Base-by-base conservation (phyloP, 2,888 invertebrate species). In the Plusia festucae region DNA sequence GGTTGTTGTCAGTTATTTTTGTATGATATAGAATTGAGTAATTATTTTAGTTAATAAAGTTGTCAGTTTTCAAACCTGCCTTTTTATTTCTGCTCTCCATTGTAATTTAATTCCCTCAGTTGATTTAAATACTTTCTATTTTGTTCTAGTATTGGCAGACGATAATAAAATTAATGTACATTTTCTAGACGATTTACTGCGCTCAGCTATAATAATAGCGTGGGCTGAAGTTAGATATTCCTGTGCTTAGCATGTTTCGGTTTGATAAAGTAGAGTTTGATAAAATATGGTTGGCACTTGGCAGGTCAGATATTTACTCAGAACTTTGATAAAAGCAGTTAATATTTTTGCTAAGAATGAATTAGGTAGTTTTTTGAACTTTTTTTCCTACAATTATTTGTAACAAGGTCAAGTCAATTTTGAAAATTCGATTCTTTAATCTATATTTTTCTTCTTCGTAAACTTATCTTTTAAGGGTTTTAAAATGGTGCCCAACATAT, bases 1-100 rank as follows among this genome's bases (percentile, higher is more conserved):
- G 76, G 81, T 85, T 88, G 81, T 88, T 86, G 79, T 82, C 80
- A 82, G 79, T 73, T 82, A 88, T 87, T 88, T 87, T 89, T 88
- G 85, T 88, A 87, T 75, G 62, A 81, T 83, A 84, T 82, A 82
- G 71, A 76, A 70, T 74, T 67, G 82, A 82, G 79, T 79, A 66
- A 75, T 79, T 87, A 85, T 84, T 81, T 81, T 89, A 89, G 78
- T 84, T 82, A 91, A 85, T 93, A 91, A 92, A 93, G 85, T 86
- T 88, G 85, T 84, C 82, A 83, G 86, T 83, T 84, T 82, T 72
- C 67, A 73, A 68, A 70, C 60, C 15, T 20, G 15, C 70, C 64
- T 58, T 80, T 79, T 86, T 69, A 53, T 72, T 79, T 69, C 53
- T 67, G 13, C 24, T 30, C 7, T 49, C 11, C 8, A 16, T 16